Percentiles rank a stretch among this genome's conserved stretches.
phyloP scores from a whole-genome alignment of 1,140 invertebrate species.

The Dreissena polymorpha region DNA sequence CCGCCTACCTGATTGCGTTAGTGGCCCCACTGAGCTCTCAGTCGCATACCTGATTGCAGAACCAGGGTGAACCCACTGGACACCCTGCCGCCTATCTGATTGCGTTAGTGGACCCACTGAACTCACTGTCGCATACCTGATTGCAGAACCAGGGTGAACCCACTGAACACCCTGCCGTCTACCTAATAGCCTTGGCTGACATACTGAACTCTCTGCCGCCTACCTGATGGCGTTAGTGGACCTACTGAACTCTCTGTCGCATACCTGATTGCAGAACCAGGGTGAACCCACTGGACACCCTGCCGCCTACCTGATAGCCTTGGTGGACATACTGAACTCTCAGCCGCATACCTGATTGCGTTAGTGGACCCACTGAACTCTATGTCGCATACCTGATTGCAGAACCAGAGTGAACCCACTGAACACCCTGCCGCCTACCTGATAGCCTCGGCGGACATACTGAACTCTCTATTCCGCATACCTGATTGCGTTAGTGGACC shows the following conservation, averaged over 20 bases:
- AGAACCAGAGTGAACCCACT: too few species aligned
- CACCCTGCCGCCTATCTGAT: constrained; percentile 77
- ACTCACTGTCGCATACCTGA: constrained; percentile 74
- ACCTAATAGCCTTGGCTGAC: constrained; percentile 80
- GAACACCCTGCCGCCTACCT: too few species aligned
- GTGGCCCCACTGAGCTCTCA: too few species aligned
- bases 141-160: constrained; percentile 81
- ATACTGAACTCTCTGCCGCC: too few species aligned
- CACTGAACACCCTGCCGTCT: neutral
- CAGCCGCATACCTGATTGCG: constrained; percentile 79
- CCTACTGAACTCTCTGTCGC: too few species aligned
- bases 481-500: too few species aligned
- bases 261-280: constrained; percentile 83
- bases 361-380: too few species aligned
- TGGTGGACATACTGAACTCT: too few species aligned
- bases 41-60: constrained; percentile 80
- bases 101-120: constrained; percentile 64
- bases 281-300: too few species aligned
- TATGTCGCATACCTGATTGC: constrained; percentile 79
- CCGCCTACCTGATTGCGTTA: constrained; percentile 81
- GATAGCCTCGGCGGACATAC: constrained; percentile 83
- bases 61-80: constrained; percentile 75
- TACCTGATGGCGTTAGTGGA: constrained; percentile 81
- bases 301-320: constrained; percentile 80
- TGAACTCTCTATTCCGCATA: too few species aligned